phyloP scores from a whole-genome alignment of 2,113 vertebrate species.

The Phocoena sinus region DNA sequence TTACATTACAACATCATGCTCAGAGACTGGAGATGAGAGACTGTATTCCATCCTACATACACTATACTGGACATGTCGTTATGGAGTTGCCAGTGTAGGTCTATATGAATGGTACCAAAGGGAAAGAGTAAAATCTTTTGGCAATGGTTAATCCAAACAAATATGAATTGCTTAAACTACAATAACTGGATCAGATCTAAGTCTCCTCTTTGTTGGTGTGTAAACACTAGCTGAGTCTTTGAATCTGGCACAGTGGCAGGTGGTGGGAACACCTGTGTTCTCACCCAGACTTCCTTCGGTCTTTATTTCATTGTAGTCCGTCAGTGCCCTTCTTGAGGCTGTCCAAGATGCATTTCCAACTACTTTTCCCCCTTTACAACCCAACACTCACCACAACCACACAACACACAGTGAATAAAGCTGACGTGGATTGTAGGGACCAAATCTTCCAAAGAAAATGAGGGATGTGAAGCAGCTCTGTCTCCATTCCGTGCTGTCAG shows the following conservation, averaged over 20 bases:
- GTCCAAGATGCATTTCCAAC: not conserved
- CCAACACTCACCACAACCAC: not conserved
- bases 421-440: not conserved
- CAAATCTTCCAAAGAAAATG: not conserved
- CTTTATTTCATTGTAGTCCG: not conserved
- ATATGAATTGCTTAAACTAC: not conserved
- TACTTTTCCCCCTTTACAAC: not conserved
- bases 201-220: not conserved
- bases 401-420: not conserved
- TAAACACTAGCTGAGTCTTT: not conserved
- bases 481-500: constrained; percentile 1
- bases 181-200: not conserved
- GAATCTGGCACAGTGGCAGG: not conserved
- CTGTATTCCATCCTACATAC: not conserved
- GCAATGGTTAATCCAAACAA: not conserved
- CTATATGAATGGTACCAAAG: not conserved
- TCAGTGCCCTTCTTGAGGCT: not conserved
- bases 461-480: not conserved
- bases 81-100: not conserved
- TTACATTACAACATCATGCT: not conserved
- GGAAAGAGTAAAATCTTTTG: not conserved
- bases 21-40: not conserved
- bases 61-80: not conserved
- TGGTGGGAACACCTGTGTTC: not conserved
- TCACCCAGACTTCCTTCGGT: not conserved